phyloP scores from a whole-genome alignment of 2,797 vertebrate species.

The Apogon talboti region DNA sequence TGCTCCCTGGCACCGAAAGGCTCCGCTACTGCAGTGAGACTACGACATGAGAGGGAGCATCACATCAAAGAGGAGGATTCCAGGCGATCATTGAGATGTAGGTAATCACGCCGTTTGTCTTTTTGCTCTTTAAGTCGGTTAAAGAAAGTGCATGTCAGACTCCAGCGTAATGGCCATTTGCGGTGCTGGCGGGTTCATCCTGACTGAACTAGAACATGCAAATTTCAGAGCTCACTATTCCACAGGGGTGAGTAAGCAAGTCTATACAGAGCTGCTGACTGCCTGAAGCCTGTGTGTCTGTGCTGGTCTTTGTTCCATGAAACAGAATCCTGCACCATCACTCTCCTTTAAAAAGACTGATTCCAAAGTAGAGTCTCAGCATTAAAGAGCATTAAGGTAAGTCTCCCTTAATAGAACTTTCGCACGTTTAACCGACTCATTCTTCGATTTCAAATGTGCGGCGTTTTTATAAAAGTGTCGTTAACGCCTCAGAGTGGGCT shows the following conservation, averaged over 20 bases:
- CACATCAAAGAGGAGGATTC: constrained; percentile 16
- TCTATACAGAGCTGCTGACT: constrained; percentile 8
- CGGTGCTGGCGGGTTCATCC: constrained; percentile 11
- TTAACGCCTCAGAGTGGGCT: too few relatives aligned
- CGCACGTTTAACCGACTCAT: too few relatives aligned
- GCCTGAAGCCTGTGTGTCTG: constrained; percentile 6
- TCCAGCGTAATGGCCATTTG: constrained; percentile 21
- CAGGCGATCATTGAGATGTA: constrained; percentile 1
- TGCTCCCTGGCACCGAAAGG: background rate
- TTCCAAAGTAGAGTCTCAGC: background rate
- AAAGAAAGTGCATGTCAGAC: constrained; percentile 16
- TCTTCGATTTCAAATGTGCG: too few relatives aligned
- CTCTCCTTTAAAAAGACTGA: background rate
- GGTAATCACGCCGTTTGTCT: constrained; percentile 32
- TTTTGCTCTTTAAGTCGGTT: constrained; percentile 36
- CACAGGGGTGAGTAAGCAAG: constrained; percentile 10
- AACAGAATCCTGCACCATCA: constrained; percentile 10
- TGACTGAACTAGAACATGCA: constrained; percentile 22
- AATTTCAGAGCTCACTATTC: constrained; percentile 13
- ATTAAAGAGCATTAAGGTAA: background rate
- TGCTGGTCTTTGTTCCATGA: background rate
- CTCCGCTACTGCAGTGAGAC: background rate
- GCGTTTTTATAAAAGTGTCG: too few relatives aligned
- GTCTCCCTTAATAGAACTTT: too few relatives aligned
- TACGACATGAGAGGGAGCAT: constrained; percentile 1